Conservation (phyloP, 2,888 invertebrate species). For the Salticus scenicus region DNA sequence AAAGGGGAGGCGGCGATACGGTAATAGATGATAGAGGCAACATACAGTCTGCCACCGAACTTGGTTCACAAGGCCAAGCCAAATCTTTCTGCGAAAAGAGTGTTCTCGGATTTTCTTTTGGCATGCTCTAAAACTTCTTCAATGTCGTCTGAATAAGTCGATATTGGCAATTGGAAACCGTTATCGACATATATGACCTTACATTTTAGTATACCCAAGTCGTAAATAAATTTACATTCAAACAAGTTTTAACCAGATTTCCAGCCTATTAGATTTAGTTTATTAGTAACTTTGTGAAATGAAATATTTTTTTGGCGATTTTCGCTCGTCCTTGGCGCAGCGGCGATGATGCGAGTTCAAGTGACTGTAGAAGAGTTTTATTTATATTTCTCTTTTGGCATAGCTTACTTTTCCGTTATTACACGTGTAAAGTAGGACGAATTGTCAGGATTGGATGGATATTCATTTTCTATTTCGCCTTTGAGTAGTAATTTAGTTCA, state of each 20-base stretch:
- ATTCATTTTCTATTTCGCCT: slow-evolving; percentile 21
- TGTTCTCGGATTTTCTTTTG: slow-evolving; percentile 23
- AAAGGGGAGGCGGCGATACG: slow-evolving; percentile 32
- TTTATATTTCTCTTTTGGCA: slow-evolving; percentile 13
- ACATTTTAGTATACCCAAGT: no score
- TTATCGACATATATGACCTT: no score
- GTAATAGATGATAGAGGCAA: slow-evolving; percentile 36
- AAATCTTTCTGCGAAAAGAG: neutral
- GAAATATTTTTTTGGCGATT: slow-evolving; percentile 24
- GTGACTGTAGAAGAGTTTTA: neutral
- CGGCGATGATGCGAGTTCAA: neutral
- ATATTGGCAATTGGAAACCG: no score
- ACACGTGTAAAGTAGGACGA: slow-evolving; percentile 48
- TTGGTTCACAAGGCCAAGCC: neutral
- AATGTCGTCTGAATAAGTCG: no score
- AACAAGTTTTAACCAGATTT: no score
- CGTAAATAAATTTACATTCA: no score
- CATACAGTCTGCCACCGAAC: slow-evolving; percentile 30
- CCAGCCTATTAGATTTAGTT: no score
- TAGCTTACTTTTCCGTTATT: slow-evolving; percentile 22
- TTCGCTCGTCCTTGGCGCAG: neutral
- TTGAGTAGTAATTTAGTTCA: slow-evolving; percentile 31
- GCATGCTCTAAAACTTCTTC: no score
- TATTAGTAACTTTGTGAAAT: no score
- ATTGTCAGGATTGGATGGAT: slow-evolving; percentile 53